Percentiles rank a stretch among this genome's conserved stretches.
Conservation (phyloP, 64 coral and sea anemone species). For the Platygyra sinensis region DNA sequence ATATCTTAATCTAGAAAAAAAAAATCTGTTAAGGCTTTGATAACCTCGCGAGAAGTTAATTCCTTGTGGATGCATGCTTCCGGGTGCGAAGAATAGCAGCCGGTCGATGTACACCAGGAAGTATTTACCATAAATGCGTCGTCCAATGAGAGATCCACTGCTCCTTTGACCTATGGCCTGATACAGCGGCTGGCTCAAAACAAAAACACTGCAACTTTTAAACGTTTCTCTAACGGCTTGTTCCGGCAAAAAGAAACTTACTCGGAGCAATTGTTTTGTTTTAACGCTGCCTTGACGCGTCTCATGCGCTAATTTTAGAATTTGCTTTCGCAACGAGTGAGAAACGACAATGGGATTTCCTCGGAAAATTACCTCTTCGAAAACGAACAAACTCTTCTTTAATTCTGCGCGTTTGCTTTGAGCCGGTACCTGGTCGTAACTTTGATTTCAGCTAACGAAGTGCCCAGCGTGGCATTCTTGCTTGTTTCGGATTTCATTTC, state of each 20-base stretch:
- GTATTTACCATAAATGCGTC: slow-evolving; percentile 29
- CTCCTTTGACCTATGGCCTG: slow-evolving; percentile 5
- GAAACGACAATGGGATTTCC: slow-evolving; percentile 49
- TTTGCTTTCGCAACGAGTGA: slow-evolving; percentile 14
- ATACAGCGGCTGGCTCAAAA: slow-evolving; percentile 16
- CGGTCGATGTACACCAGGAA: slow-evolving; percentile 35
- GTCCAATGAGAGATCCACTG: slow-evolving; percentile 46
- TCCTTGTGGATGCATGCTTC: slow-evolving; percentile 25
- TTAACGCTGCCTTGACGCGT: slow-evolving; percentile 46
- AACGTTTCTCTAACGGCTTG: slow-evolving; percentile 20
- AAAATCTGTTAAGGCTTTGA: slow-evolving; percentile 19
- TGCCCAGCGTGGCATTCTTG: neutral
- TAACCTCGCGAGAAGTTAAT: slow-evolving; percentile 34
- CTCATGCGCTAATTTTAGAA: slow-evolving; percentile 51
- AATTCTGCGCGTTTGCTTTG: neutral
- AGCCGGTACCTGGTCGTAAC: neutral
- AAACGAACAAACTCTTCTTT: slow-evolving; percentile 45
- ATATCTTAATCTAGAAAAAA: slow-evolving; percentile 46
- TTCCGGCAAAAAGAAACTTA: slow-evolving; percentile 49
- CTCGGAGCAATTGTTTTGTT: slow-evolving; percentile 24
- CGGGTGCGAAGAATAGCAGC: slow-evolving; percentile 36
- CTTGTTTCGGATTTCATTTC: slow-evolving; percentile 28
- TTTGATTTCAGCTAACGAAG: slow-evolving; percentile 5
- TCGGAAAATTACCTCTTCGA: slow-evolving; percentile 36
- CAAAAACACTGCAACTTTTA: slow-evolving; percentile 27